Conservation (phyloP, 1,140 invertebrate species). For the Dysdera silvatica region DNA sequence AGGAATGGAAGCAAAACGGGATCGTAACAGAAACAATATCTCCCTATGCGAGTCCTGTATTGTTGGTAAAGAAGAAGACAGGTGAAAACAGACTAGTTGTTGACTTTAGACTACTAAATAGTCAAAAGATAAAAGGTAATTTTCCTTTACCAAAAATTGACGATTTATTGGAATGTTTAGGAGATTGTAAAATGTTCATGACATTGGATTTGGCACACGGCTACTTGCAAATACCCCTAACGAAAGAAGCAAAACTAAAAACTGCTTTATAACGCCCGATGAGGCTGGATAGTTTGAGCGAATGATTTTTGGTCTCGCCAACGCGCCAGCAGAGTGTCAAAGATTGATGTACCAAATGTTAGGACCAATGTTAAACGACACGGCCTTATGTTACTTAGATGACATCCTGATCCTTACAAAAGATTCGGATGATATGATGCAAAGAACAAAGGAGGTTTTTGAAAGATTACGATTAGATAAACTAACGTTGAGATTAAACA, state of each 20-base stretch:
- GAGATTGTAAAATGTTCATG: not conserved
- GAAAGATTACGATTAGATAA: too few species aligned
- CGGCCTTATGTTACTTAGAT: too few species aligned
- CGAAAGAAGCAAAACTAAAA: not conserved
- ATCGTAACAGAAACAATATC: not conserved
- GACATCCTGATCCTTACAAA: too few species aligned
- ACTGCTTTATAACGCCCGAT: not conserved
- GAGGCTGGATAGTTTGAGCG: not conserved
- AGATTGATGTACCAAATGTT: too few species aligned
- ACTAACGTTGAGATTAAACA: too few species aligned
- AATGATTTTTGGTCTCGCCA: not conserved
- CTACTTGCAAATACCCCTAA: not conserved
- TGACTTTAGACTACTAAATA: not conserved
- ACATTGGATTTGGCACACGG: not conserved
- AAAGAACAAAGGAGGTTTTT: too few species aligned
- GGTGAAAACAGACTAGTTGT: not conserved
- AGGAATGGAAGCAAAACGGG: not conserved
- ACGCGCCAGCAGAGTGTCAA: too few species aligned
- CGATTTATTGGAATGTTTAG: not conserved
- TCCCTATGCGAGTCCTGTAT: not conserved
- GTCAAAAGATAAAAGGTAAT: not conserved
- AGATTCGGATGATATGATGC: too few species aligned
- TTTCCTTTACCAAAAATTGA: not conserved
- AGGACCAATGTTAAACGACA: too few species aligned
- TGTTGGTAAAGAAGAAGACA: not conserved